Evolutionary conservation across 2,797 vertebrate species (phyloP).

Genomic region (Sebastes cheni): DNA sequence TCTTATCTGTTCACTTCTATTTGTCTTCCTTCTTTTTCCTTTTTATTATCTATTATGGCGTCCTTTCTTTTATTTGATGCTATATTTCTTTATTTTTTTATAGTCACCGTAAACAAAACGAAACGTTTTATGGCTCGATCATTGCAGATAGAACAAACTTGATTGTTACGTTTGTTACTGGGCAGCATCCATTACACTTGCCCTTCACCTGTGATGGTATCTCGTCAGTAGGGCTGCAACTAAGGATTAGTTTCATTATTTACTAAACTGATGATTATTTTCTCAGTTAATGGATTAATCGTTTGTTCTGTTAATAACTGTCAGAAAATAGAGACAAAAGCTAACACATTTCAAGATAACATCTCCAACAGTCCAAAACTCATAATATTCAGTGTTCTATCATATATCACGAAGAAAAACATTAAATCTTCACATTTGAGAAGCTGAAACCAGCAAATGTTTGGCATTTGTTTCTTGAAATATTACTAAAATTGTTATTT

Average conservation of each 20-base stretch:
- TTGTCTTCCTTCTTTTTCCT: not conserved
- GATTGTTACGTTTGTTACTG: not conserved
- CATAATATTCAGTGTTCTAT: not conserved
- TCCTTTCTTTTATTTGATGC: not conserved
- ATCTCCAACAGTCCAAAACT: not conserved
- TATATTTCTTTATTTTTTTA: not conserved
- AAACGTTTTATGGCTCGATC: not conserved
- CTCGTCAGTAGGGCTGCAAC: not conserved
- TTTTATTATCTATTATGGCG: not conserved
- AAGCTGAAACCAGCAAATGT: not conserved
- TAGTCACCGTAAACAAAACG: not conserved
- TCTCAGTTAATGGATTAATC: not conserved
- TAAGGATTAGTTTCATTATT: not conserved
- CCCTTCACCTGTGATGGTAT: not conserved
- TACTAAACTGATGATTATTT: not conserved
- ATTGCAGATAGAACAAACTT: not conserved
- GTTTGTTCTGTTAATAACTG: not conserved
- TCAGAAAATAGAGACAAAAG: not conserved
- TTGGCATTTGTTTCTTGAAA: not conserved
- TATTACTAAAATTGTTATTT: not conserved
- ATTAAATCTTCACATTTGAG: not conserved
- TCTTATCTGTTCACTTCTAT: slow-evolving; percentile 3
- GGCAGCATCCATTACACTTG: too few relatives aligned
- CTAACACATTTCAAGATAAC: not conserved
- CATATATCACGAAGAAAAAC: not conserved